phyloP scores from a whole-genome alignment of 2,797 vertebrate genomes.

The Hephaestus fuliginosus region DNA sequence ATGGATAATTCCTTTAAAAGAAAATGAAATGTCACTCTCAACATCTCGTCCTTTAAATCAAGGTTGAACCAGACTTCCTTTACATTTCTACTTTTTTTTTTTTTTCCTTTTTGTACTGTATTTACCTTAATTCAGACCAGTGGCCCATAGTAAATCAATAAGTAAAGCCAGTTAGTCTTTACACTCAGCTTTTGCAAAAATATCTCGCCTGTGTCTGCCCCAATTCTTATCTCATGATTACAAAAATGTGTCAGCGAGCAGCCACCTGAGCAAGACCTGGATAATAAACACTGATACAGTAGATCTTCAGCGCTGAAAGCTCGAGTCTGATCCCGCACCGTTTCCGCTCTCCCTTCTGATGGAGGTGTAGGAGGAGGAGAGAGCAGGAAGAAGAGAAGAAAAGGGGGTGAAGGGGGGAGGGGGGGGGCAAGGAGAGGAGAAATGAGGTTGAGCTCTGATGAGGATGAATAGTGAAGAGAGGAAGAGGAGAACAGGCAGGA shows the following conservation, averaged over 20 bases:
- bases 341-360: conserved; percentile 58
- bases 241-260: conserved; percentile 56
- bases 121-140: conserved; percentile 20
- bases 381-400: conserved; percentile 27
- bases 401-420: neutral
- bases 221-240: conserved; percentile 55
- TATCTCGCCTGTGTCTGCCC: conserved; percentile 20
- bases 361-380: conserved; percentile 43
- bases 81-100: neutral
- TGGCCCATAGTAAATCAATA: conserved; percentile 5
- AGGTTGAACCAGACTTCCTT: neutral
- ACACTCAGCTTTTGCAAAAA: conserved; percentile 25
- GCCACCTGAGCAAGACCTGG: conserved; percentile 46
- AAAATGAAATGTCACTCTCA: conserved; percentile 5
- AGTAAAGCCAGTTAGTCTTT: conserved; percentile 3
- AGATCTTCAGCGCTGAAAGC: conserved; percentile 48
- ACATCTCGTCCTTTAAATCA: conserved; percentile 4
- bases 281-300: conserved; percentile 54
- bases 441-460: conserved; percentile 71
- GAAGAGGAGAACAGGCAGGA: conserved; percentile 42
- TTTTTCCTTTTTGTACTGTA: neutral
- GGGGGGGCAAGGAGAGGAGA: conserved; percentile 53
- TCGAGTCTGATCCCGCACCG: conserved; percentile 34
- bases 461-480: conserved; percentile 73
- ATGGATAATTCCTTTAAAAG: conserved; percentile 4